These are phyloP conservation scores for Cottus gobio DNA, from an alignment of 2,113 vertebrate genomes.

Conservation along the genomic window DNA sequence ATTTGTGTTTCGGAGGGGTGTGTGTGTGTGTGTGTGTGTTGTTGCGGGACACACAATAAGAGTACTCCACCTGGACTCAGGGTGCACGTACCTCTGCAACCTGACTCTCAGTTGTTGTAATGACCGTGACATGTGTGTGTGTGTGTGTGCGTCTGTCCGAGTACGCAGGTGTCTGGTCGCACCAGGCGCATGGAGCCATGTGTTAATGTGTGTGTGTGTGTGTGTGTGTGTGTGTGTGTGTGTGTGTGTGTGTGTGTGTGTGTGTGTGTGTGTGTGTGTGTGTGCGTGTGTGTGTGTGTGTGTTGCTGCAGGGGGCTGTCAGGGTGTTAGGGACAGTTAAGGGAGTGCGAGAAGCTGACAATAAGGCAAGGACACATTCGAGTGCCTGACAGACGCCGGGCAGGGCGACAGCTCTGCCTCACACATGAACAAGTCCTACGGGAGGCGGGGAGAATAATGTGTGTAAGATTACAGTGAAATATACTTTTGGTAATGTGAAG, in stretches of 20 bases:
- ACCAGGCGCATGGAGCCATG: constrained; percentile 19
- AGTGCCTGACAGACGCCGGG: constrained; percentile 1
- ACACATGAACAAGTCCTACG: constrained; percentile 41
- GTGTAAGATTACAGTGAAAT: neutral
- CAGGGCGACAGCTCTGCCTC: no score
- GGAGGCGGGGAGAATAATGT: neutral
- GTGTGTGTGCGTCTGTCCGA: constrained; percentile 10
- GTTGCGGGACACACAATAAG: constrained; percentile 34
- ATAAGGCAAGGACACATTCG: constrained; percentile 51
- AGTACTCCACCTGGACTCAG: constrained; percentile 50
- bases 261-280: constrained; percentile 13
- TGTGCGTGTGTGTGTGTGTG: constrained; percentile 17
- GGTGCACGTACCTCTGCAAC: constrained; percentile 65
- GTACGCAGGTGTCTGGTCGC: constrained; percentile 46
- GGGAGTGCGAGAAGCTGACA: constrained; percentile 62
- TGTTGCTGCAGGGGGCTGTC: constrained; percentile 22
- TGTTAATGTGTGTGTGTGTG: constrained; percentile 42
- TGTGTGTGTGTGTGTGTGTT: neutral
- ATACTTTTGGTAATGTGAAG: neutral
- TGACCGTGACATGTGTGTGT: constrained; percentile 15
- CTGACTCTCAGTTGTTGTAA: constrained; percentile 50
- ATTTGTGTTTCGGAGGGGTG: neutral
- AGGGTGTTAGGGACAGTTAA: constrained; percentile 34
- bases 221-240: constrained; percentile 23
- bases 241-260: constrained; percentile 20